Evolutionary conservation across 2,113 vertebrate species (phyloP), one percentile per base, ranked within the genome.

Genomic region (Tylochromis polylepis): DNA sequence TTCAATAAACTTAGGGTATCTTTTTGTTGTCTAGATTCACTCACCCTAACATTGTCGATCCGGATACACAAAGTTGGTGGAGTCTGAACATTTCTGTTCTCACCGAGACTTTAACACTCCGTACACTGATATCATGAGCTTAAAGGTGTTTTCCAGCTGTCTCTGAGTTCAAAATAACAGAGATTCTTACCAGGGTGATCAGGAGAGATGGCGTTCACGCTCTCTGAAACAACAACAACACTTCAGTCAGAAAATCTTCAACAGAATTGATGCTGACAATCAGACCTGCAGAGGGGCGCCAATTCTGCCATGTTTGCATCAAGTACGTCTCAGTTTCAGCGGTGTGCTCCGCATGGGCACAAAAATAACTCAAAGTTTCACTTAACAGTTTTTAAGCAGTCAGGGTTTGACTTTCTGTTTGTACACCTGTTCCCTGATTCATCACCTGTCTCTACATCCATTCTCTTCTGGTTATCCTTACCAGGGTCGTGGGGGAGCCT

Each of bases 171-270:
- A 36, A 81, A 56, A 8, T 20, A 84, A 34, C 59, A 70, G 11
- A 34, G 18, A 10, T 27, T 88, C 94, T 95, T 92, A 96, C 96
- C 96, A 4, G 89, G 90, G 27, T 91, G 95, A 79, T 96, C 90
- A 31, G 94, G 85, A 56, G 95, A 95, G 29, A 95, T 56, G 12
- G 82, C 67, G 5, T 94, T 95, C 95, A 96, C 93, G 70, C 95
- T 96, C 89, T 95, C 96, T 96, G 93, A 87, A 89, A 91, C 18
- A 79, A 62, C 51, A 94, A 57, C 29, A 65, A 59, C 6, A 79
- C 49, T 8, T 46, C 6, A 70, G 3, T 34, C 8, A 60, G 3
- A 83, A 77, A 2, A 8, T 46, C 24, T 51, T 31, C 22, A 20
- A 11, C 6, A 60, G 16, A 79, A 27, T 14, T 34, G 4, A 49